Evolutionary conservation across 2,888 invertebrate genomes (phyloP), one percentile per base, ranked within the genome.

Genomic region (Lymantria monacha): DNA sequence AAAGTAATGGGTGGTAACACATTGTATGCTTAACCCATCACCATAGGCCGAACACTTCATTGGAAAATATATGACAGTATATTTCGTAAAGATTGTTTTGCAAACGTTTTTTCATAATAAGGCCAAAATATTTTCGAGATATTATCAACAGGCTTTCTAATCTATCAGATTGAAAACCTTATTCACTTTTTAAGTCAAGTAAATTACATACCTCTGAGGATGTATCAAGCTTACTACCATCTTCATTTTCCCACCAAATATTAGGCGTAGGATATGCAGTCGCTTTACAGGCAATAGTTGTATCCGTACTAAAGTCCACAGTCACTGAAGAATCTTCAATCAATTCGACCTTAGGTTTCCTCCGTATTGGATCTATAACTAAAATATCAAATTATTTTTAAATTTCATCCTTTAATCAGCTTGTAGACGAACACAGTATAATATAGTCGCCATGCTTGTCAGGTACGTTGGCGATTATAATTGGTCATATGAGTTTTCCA

Each of bases 251-350:
- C 87, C 87, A 89, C 50, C 62, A 67, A 14, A 87, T 79, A 1
- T 50, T 63, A 1, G 88, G 85, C 45, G 64, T 68, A 0, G 87
- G 86, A 41, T 75, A 76, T 2, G 76, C 82, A 0, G 51, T 62
- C 0, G 86, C 77, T 70, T 78, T 86, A 48, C 87, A 86, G 1
- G 76, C 80, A 0, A 81, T 13, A 0, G 70, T 81, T 7, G 72
- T 51, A n/a, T 66, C 74, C 9, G 57, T 53, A 1, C 69, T 77
- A 47, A 69, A 87, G 1, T 84, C 69, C 0, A 81, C 54, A 22
- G 37, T 46, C n/a, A 60, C 12, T 12, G 63, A 52, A 7, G 66
- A 67, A 0, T 55, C 55, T 12, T 74, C 70, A 11, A 86, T 61
- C 37, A 83, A 72, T 64, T 79, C 66, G 11, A 72, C 60, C 5